Evolutionary conservation across 2,113 vertebrate species (phyloP).

Genomic region (Pteropus alecto): DNA sequence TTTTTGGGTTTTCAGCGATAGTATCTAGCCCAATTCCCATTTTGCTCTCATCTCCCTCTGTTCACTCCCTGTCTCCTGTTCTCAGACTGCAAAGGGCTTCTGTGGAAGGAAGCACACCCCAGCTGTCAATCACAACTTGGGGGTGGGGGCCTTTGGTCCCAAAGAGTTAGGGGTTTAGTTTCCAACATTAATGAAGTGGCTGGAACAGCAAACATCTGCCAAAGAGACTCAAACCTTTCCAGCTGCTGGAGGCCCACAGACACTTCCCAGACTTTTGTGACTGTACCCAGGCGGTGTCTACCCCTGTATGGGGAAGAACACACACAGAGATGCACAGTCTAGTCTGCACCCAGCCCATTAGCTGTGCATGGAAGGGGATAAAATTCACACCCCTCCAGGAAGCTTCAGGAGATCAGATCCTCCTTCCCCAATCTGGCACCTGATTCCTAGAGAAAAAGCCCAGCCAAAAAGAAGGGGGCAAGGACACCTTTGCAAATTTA

Average conservation of each 20-base stretch:
- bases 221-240: constrained; percentile 79
- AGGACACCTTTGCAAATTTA: neutral
- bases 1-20: neutral
- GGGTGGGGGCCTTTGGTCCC: constrained; percentile 67
- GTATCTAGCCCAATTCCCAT: neutral
- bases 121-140: constrained; percentile 82
- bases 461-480: neutral
- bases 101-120: constrained; percentile 75
- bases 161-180: constrained; percentile 83
- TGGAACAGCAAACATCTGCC: constrained; percentile 85
- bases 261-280: constrained; percentile 36
- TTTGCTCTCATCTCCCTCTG: neutral
- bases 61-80: neutral
- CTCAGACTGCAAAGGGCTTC: neutral
- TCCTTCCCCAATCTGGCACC: neutral
- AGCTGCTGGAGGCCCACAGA: constrained; percentile 82
- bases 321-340: neutral
- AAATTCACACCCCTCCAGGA: neutral
- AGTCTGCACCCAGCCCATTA: neutral
- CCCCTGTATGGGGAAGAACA: neutral
- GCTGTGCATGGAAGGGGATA: neutral
- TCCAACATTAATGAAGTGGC: constrained; percentile 84
- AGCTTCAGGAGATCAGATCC: neutral
- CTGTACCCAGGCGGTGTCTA: neutral
- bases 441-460: neutral